A percentile compares a stretch with the other conserved stretches of the same genome.
Evolutionary conservation across 2,113 vertebrate species (phyloP).

Genomic region (Meleagris gallopavo): DNA sequence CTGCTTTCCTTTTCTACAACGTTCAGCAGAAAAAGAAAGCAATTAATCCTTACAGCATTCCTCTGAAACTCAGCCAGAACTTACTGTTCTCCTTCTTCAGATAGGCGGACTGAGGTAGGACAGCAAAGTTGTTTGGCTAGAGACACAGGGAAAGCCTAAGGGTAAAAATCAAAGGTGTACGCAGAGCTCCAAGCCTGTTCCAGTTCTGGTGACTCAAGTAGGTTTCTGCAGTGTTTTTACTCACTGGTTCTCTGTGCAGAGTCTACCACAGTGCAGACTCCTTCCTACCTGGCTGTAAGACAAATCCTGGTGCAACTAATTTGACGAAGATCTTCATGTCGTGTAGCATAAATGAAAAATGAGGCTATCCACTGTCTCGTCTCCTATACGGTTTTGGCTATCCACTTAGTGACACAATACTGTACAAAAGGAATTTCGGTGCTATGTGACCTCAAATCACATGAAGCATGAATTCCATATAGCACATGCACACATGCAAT

Average conservation of each 20-base stretch:
- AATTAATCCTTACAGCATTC: neutral
- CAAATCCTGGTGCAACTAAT: neutral
- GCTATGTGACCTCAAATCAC: neutral
- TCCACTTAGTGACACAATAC: neutral
- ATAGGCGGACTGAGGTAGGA: neutral
- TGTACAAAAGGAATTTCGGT: neutral
- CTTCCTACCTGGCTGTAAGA: neutral
- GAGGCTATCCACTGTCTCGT: neutral
- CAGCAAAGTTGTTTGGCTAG: neutral
- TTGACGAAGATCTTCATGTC: neutral
- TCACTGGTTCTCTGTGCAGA: neutral
- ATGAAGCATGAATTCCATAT: fast-evolving
- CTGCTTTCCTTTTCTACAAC: neutral
- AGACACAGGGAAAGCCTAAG: neutral
- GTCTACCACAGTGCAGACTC: neutral
- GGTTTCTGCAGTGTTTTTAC: neutral
- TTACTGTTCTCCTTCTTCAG: neutral
- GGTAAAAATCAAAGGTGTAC: neutral
- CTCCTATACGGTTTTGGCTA: fast-evolving
- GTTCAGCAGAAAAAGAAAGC: neutral
- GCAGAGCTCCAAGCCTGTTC: neutral
- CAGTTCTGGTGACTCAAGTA: neutral
- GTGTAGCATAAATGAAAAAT: neutral
- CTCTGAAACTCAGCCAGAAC: neutral
- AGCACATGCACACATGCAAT: neutral